These are phyloP conservation scores for Cosmia pyralina DNA, from an alignment of 2,888 invertebrate genomes.

Conservation along the genomic window DNA sequence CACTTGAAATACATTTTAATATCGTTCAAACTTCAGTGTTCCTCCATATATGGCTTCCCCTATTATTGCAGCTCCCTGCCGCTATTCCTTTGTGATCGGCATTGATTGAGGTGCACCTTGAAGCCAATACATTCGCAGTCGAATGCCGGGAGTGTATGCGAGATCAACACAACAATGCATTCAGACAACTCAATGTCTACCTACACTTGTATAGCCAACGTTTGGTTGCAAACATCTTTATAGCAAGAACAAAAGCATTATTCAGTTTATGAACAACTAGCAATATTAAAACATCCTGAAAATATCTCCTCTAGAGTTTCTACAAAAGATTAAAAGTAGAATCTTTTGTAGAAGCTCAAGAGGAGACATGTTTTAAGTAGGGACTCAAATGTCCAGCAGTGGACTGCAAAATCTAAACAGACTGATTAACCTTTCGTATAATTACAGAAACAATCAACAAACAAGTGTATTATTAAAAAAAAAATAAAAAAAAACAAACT, in stretches of 20 bases:
- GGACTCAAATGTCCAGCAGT: too few relatives aligned
- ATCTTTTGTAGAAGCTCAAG: too few relatives aligned
- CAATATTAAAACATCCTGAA: too few relatives aligned
- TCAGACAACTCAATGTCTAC: constrained; percentile 65
- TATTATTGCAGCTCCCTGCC: constrained; percentile 44
- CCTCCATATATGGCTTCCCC: constrained; percentile 19
- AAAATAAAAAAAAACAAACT: too few relatives aligned
- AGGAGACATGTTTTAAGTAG: too few relatives aligned
- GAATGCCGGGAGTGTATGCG: constrained; percentile 64
- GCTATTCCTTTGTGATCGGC: constrained; percentile 60
- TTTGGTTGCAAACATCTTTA: constrained; percentile 26
- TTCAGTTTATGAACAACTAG: background rate
- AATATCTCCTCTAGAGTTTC: too few relatives aligned
- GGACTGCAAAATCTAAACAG: too few relatives aligned
- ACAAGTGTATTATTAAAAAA: too few relatives aligned
- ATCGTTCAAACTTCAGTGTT: constrained; percentile 16
- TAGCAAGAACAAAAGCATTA: background rate
- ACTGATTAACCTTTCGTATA: too few relatives aligned
- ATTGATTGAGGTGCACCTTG: constrained; percentile 46
- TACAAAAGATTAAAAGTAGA: too few relatives aligned
- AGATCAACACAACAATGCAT: constrained; percentile 69
- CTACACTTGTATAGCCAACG: constrained; percentile 32
- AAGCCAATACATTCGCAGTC: constrained; percentile 59
- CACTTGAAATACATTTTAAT: constrained; percentile 33
- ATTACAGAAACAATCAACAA: too few relatives aligned